phyloP scores from a whole-genome alignment of 1,140 invertebrate genomes.

The Drosophila cardini region DNA sequence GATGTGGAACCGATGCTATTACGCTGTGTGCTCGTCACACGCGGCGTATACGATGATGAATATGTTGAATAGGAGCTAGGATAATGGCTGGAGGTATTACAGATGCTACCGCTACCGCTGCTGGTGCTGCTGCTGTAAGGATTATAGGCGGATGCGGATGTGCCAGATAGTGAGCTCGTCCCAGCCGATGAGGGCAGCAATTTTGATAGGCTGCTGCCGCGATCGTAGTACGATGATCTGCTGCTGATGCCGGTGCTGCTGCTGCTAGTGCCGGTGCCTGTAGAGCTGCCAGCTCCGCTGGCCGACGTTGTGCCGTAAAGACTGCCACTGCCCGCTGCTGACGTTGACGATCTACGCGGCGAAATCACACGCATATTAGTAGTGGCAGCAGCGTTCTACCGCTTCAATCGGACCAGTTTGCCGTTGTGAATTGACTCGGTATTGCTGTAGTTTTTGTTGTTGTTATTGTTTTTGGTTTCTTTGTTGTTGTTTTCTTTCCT shows the following conservation, averaged over 20 bases:
- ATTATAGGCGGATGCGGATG: conserved; percentile 51
- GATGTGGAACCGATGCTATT: conserved; percentile 64
- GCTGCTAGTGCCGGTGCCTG: conserved; percentile 36
- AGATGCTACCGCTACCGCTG: conserved; percentile 15
- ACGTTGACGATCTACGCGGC: conserved; percentile 84
- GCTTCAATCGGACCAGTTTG: conserved; percentile 52
- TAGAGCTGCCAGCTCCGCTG: conserved; percentile 54
- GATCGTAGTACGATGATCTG: conserved; percentile 65
- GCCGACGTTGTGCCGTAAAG: conserved; percentile 77
- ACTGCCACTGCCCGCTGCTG: conserved; percentile 82
- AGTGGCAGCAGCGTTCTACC: conserved; percentile 68
- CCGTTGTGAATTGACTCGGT: conserved; percentile 32
- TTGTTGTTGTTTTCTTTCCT: no score
- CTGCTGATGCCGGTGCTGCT: conserved; percentile 35
- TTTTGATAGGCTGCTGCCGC: conserved; percentile 75
- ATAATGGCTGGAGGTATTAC: conserved; percentile 39
- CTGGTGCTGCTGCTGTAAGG: conserved; percentile 43
- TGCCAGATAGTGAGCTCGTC: conserved; percentile 23
- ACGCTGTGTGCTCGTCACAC: conserved; percentile 46
- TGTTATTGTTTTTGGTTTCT: conserved; percentile 6
- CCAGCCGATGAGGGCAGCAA: conserved; percentile 55
- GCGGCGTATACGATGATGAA: conserved; percentile 60
- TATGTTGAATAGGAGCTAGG: conserved; percentile 64
- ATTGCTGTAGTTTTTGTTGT: neutral
- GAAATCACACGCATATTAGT: conserved; percentile 85